Base-by-base conservation (phyloP, 2,888 invertebrate species). In the Drosophila robusta region DNA sequence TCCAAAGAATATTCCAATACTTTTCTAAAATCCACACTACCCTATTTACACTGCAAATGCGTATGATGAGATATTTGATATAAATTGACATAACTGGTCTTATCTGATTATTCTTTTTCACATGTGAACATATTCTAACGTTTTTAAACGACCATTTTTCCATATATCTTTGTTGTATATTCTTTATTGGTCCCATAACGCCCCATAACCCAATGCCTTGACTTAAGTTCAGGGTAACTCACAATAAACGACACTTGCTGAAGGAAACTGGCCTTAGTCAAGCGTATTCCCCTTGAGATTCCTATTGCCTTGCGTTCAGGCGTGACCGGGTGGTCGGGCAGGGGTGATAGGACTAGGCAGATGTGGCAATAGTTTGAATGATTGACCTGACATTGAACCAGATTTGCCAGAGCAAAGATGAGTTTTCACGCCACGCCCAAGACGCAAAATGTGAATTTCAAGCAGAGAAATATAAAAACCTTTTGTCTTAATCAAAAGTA, bases 341-440 rank as follows among this genome's bases (percentile, higher is more conserved):
- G 16, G 14, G 9, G 8, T 12, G 32, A 56, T 4, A 39, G n/a
- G 5, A 7, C 16, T 24, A 11, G 29, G 73, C 46, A 47, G 56
- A 71, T 74, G 62, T 60, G 63, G 62, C 54, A 70, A 67, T 51
- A 44, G 60, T 63, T 76, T 63, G 32, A 68, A 50, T 80, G 63
- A 74, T 73, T 77, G 68, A 65, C 60, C 66, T 77, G 87, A 65
- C 87, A 88, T 88, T 88, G 89, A 84, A 83, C 66, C 52, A 80
- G 64, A 69, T 83, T 64, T 46, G 46, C 46, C 46, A 46, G 36
- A 41, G 50, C 44, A 26, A 38, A 46, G 45, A 63, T 66, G 22
- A 62, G 62, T 60, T 50, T 80, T 49, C 45, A 55, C 8, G 73
- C 81, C 75, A 68, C 56, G 42, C 79, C 74, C 78, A 54, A 41